Conservation (phyloP, 2,113 vertebrate species). For the Jaculus jaculus region DNA sequence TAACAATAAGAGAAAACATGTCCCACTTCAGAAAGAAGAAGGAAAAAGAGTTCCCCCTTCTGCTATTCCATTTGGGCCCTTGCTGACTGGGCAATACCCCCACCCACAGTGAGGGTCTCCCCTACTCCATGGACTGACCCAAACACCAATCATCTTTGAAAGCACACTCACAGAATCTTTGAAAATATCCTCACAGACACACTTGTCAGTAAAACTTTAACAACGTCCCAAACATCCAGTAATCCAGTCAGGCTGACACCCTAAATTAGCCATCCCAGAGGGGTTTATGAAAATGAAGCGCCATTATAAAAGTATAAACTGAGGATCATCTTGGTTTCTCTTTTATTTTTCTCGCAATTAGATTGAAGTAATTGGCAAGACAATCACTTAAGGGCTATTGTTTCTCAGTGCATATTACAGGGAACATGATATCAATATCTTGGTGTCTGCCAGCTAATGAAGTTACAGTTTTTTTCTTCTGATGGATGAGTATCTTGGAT, state of each 20-base stretch:
- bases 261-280: neutral
- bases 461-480: neutral
- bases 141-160: neutral
- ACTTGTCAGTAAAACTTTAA: neutral
- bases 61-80: neutral
- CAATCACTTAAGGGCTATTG: neutral
- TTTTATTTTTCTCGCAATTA: constrained; percentile 27
- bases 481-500: neutral
- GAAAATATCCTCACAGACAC: neutral
- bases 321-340: neutral
- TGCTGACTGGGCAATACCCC: neutral
- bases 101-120: neutral
- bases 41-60: neutral
- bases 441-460: neutral
- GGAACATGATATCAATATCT: neutral
- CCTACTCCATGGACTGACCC: neutral
- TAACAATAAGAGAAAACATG: neutral
- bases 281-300: neutral
- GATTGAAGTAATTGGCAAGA: neutral
- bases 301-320: neutral
- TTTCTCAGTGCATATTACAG: neutral
- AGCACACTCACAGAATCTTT: too few species aligned
- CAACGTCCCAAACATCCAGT: too few species aligned
- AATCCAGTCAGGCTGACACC: too few species aligned
- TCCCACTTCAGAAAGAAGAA: neutral